Conservation (phyloP, 2,888 invertebrate species). For the Agonopterix alstromeriana region DNA sequence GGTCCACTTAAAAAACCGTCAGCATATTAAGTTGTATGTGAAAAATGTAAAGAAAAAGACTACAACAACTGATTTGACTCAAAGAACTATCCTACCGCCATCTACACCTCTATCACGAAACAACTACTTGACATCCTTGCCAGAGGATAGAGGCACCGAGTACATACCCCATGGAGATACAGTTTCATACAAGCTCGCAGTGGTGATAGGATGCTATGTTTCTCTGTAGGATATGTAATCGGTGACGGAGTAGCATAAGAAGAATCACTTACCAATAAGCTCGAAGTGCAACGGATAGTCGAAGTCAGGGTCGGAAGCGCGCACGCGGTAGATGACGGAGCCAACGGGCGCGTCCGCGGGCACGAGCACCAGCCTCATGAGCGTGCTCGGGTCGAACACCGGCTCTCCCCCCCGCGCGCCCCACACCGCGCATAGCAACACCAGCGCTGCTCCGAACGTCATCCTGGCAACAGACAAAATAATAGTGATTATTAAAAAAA, state of each 20-base stretch:
- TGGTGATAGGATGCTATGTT: too few species aligned
- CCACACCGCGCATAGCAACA: constrained; percentile 51
- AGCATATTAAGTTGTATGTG: too few species aligned
- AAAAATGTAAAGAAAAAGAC: too few species aligned
- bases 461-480: constrained; percentile 40
- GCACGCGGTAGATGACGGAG: constrained; percentile 90
- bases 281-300: constrained; percentile 91
- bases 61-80: too few species aligned
- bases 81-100: too few species aligned
- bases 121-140: too few species aligned
- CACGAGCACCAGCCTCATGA: constrained; percentile 88
- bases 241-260: background rate
- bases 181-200: too few species aligned
- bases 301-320: constrained; percentile 91
- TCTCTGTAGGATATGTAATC: too few species aligned
- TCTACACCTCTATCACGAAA: too few species aligned
- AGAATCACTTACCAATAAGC: constrained; percentile 77
- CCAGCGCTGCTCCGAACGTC: constrained; percentile 61
- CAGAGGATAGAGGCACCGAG: too few species aligned
- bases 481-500: background rate
- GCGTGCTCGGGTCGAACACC: constrained; percentile 89
- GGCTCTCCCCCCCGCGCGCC: constrained; percentile 79
- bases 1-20: too few species aligned
- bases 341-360: constrained; percentile 90
- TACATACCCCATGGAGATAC: too few species aligned